Base-by-base conservation (phyloP, 2,797 vertebrate species). In the Vespertilio murinus region DNA sequence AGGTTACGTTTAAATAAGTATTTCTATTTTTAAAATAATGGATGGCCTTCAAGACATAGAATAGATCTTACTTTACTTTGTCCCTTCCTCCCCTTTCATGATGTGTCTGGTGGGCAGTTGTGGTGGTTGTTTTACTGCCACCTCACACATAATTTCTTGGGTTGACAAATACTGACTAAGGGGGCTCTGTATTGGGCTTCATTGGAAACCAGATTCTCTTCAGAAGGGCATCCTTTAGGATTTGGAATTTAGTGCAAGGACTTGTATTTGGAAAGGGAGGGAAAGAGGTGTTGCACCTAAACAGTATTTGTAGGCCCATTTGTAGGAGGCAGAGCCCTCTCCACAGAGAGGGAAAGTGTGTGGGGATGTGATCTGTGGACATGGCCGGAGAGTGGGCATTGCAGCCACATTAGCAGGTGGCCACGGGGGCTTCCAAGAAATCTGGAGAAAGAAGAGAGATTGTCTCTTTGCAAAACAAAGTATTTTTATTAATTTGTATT, bases 401-500 rank as follows among this genome's bases (percentile, higher is more conserved):
- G 56, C 25, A n/a, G 45, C 56, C 0, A 18, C 2, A 0, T 8
- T 0, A 6, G 12, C 67, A 2, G 42, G 77, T 64, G 8, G 28
- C 40, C 18, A 18, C 33, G 0, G 52, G 75, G 70, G 42, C 56
- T 25, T 79, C 47, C 0, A 0, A 35, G 23, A 61, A 35, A 13
- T 67, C 13, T 22, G 2, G 75, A 67, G 59, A 42, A 4, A 49
- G 64, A 91, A 85, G 40, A 89, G 30, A 90, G 87, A 13, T 6
- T 14, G 40, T 88, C 64, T 96, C 88, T 94, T 83, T 93, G 22
- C 92, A 95, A 92, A 87, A 88, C 33, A 0, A 96, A 95, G 93
- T 97, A 71, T 98, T 98, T 97, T 95, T 94, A 88, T 97, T 97
- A 85, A 1, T 82, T 95, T 96, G 93, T 98, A 97, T 97, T 96